Base-by-base conservation (phyloP, 2,888 invertebrate species). In the Nasonovia ribisnigri region DNA sequence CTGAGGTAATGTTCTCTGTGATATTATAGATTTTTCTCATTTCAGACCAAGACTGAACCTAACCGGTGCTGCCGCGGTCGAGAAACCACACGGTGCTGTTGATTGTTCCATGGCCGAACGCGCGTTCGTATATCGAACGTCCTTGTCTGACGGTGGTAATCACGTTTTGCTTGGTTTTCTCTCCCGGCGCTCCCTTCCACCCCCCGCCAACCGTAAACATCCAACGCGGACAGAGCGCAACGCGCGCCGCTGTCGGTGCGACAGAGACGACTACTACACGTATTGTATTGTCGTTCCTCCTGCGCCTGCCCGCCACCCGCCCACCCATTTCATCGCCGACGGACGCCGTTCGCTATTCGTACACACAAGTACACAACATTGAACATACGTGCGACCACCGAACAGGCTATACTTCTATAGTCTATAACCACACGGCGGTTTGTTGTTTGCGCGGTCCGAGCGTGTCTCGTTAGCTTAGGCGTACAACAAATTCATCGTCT, bases 71-170 rank as follows among this genome's bases (percentile, higher is more conserved):
- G 51, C 36, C 36, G n/a, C 4, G 20, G 54, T 54, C 54, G 54
- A 46, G 43, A n/a, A 91, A 91, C 3, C 51, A 16, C 3, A 1
- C 3, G 11, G 51, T n/a, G 43, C 43, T 26, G 42, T 93, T 90
- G 67, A 51, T 87, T 93, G 90, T 42, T 93, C 93, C 93, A 93
- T 42, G 93, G 4, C 26, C 24, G 29, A 16, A 51, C 36, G 11
- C 51, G 4, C 36, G 29, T 11, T 43, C 29, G 29, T 36, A 26
- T 93, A n/a, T 90, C 90, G 86, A 93, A 93, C 48, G 3, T 93
- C 93, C 51, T 93, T 93, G 93, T 20, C 51, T 36, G 46, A 11
- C 86, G 46, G 90, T 93, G 60, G 90, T 93, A 93, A 93, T 93
- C 93, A 93, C 93, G 93, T 93, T 93, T 90, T 26, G 67, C n/a